Base-by-base conservation (phyloP, 2,797 vertebrate species). In the Anguilla pacifica region DNA sequence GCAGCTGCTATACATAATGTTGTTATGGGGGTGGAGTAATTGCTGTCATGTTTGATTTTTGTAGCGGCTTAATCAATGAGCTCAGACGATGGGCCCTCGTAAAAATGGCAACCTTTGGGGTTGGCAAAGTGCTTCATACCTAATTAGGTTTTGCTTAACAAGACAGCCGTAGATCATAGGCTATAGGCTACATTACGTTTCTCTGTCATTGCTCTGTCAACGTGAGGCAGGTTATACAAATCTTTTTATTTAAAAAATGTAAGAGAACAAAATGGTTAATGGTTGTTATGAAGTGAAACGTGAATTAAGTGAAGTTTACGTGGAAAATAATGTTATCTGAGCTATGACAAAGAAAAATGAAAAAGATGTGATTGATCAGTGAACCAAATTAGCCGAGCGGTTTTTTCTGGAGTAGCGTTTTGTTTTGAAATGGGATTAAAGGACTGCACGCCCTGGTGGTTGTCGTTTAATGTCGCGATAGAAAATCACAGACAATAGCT, bases 391-490 rank as follows among this genome's bases (percentile, higher is more conserved):
- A 57, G 11, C n/a, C 15, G 25, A 7, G 49, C 22, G 83, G 28
- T 55, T 43, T 55, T 10, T 84, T 31, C 51, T 84, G 82, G 57
- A 51, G 51, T 84, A n/a, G 19, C 79, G 43, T 31, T 84, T 55
- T 84, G 11, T 57, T 84, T 57, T 31, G 83, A 84, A 84, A 35
- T 84, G 5, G 82, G 82, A 84, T 84, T 84, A 84, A 57, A 84
- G 31, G 11, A 31, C n/a, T 17, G 19, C 43, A 31, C 72, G 46
- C 9, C 13, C 46, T 28, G 46, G 82, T 83, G 82, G 82, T 55
- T 51, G 2, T 43, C 43, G 4, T 53, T 83, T 83, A n/a, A 55
- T 25, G 51, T 83, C 9, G 28, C n/a, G 25, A 22, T 28, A 9
- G 79, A 82, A 82, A 82, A 43, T 0, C 79, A 17, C 72, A 25